Evolutionary conservation across 2,888 invertebrate species (phyloP), one percentile per base, ranked within the genome.

Genomic region (Eustalomyia histrio): DNA sequence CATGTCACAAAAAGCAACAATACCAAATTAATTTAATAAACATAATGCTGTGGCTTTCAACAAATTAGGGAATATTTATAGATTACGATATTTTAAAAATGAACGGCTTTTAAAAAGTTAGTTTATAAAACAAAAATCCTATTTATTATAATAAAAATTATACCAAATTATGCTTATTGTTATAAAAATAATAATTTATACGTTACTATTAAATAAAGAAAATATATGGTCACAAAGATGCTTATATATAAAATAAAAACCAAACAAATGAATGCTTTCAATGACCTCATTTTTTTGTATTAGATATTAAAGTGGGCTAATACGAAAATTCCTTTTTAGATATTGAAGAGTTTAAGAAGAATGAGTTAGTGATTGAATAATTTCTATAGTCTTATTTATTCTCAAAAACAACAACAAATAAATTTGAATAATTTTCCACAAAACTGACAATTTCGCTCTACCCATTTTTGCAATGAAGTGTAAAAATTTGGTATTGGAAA

Each of bases 181-280:
- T 47, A 65, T 39, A 64, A 57, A 73, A 64, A 50, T 50, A 55
- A 43, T 17, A 60, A 43, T 43, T 12, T 67, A 76, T 53, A 55
- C 18, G 57, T 35, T 33, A 60, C 39, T 71, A 68, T 43, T 57
- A 67, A 33, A n/a, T 43, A 73, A 64, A 57, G 12, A 55, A 35
- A 74, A 52, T 68, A 69, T 24, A 75, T 78, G 84, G 84, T 84
- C 84, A 83, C 84, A 84, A 84, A 84, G 84, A 81, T 75, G 84
- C 84, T 84, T 79, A 67, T 53, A 76, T 63, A 50, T n/a, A n/a
- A n/a, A n/a, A n/a, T n/a, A 65, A 50, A 69, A 74, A 43, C 57
- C n/a, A 50, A 73, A 55, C 16, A 58, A 8, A 60, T 35, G 9
- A 17, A 50, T 35, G 1, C 14, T 67, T 33, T 60, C 35, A 78